Base-by-base conservation (phyloP, 2,113 vertebrate genomes). In the Apus apus region DNA sequence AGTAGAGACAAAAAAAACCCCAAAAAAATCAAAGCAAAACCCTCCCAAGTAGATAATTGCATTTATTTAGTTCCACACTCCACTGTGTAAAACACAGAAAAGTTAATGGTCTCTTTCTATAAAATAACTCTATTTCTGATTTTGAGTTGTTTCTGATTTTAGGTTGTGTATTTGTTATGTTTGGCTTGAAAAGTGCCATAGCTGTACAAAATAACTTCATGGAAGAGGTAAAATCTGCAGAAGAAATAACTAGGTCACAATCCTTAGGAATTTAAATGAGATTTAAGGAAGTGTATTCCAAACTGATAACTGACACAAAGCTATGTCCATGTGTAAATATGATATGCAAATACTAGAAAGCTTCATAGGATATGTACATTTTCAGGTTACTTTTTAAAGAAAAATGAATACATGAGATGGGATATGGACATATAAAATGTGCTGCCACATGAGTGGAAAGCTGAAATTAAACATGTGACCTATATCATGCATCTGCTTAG, bases 191-290 rank as follows among this genome's bases (percentile, higher is more conserved):
- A 93, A 93, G 40, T 83, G 75, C 34, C 26, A 48, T 11, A 26
- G 29, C 54, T 73, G 20, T 60, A 51, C 1, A 38, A 57, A 75
- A 75, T 27, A 38, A 40, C 27, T 68, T 48, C 30, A 36, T 14
- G 90, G 76, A 90, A 91, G 79, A 90, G 15, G 64, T 43, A 86
- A 86, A 86, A 92, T 88, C 76, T 87, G 36, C 90, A 86, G 53
- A 68, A 86, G 76, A 90, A 93, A 94, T 93, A 97, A 94, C 61
- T 96, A 88, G 96, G 92, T 97, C 93, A 90, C 3, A 0, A 30
- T 88, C 53, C 76, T 57, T 48, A 72, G 43, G 85, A 92, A 94
- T 96, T 93, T 89, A 95, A 95, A 96, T 93, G 92, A 93, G 83
- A 46, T 53, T 64, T 56, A 56, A 65, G 61, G n/a, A 68, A 65